Evolutionary conservation across 2,113 vertebrate genomes (phyloP).

Genomic region (Anguilla rostrata): DNA sequence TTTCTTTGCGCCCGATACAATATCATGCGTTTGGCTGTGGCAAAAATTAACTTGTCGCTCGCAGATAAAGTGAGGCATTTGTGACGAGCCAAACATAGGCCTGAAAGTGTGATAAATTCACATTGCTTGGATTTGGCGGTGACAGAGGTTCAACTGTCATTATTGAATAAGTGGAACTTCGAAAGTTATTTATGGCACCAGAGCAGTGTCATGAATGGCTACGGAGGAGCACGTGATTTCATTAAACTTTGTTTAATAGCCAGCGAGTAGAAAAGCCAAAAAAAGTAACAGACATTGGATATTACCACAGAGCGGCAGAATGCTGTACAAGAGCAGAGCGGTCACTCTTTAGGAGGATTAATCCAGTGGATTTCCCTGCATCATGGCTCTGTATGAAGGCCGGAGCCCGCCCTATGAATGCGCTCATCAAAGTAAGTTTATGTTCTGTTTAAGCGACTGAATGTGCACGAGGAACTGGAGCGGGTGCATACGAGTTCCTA

Average conservation of each 20-base stretch:
- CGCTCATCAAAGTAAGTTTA: slow-evolving; percentile 84
- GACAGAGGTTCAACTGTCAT: slow-evolving; percentile 65
- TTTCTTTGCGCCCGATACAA: too few species aligned
- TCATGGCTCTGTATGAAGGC: slow-evolving; percentile 59
- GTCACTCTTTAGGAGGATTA: slow-evolving; percentile 74
- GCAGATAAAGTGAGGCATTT: not conserved
- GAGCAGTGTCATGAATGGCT: slow-evolving; percentile 94
- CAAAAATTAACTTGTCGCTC: not conserved
- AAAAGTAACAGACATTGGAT: slow-evolving; percentile 99
- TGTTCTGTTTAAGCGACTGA: slow-evolving; percentile 65
- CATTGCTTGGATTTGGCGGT: slow-evolving; percentile 49
- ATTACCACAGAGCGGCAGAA: slow-evolving; percentile 98
- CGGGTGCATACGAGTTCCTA: not conserved
- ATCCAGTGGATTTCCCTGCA: slow-evolving; percentile 46
- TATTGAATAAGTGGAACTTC: slow-evolving; percentile 88
- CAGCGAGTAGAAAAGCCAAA: slow-evolving; percentile 99
- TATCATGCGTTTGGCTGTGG: too few species aligned
- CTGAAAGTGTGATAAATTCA: slow-evolving; percentile 26
- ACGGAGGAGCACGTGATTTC: slow-evolving; percentile 96
- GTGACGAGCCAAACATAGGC: not conserved
- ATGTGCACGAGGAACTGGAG: not conserved
- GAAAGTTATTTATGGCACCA: slow-evolving; percentile 96
- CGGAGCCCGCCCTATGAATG: slow-evolving; percentile 57
- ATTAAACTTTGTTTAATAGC: slow-evolving; percentile 99
- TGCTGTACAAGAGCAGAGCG: slow-evolving; percentile 82